Conservation (phyloP, 2,888 invertebrate species). For the Pseudococcus longispinus region DNA sequence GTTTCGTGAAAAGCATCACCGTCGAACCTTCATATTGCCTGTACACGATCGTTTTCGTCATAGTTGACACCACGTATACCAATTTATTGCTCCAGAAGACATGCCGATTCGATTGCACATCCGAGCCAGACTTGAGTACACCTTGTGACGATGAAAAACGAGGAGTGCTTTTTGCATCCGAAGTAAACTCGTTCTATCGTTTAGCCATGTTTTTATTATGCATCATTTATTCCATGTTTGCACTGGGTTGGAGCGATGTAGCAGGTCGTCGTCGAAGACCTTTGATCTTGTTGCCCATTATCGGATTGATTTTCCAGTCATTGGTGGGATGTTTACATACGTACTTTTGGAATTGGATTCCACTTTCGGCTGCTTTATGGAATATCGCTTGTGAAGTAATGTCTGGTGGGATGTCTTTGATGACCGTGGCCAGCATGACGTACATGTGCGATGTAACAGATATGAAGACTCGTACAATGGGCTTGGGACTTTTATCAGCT, state of each 20-base stretch:
- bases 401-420: background rate
- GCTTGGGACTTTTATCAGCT: background rate
- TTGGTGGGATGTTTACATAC: constrained; percentile 58
- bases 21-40: background rate
- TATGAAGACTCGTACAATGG: background rate
- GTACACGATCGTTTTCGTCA: background rate
- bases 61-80: background rate
- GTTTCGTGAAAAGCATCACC: background rate
- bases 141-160: constrained; percentile 45
- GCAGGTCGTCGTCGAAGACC: constrained; percentile 57
- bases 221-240: background rate
- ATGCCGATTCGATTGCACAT: constrained; percentile 32
- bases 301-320: constrained; percentile 59
- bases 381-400: background rate
- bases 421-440: background rate
- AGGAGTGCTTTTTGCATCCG: background rate
- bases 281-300: constrained; percentile 58
- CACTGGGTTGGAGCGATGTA: constrained; percentile 5
- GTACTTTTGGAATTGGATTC: constrained; percentile 59
- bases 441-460: constrained; percentile 10
- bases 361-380: constrained; percentile 58
- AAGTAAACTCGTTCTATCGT: background rate
- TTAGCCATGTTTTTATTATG: background rate
- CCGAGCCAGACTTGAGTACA: constrained; percentile 32
- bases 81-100: constrained; percentile 44